A percentile compares a stretch with the other conserved stretches of the same genome.
Conservation (phyloP, 1,140 invertebrate genomes). For the Pogonomyrmex californicus region DNA sequence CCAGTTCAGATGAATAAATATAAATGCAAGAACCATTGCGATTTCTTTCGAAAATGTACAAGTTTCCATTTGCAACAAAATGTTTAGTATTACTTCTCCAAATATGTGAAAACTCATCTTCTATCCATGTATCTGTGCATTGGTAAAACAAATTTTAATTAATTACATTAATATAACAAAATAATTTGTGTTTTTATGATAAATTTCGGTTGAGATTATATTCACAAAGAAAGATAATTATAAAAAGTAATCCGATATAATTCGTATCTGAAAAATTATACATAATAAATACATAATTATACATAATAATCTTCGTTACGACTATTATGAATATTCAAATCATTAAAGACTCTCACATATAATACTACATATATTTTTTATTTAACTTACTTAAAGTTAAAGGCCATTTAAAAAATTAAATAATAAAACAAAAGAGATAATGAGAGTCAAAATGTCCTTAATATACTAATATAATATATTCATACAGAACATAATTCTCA, state of each 20-base stretch:
- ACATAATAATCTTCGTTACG: not conserved
- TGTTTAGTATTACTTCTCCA: constrained; percentile 52
- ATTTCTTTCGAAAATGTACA: constrained; percentile 15
- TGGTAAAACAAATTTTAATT: not conserved
- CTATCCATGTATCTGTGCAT: constrained; percentile 68
- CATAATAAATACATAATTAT: too few relatives aligned
- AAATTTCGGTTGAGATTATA: not conserved
- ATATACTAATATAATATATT: not conserved
- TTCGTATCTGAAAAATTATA: not conserved
- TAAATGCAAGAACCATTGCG: too few relatives aligned
- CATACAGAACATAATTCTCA: too few relatives aligned
- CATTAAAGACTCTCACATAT: not conserved
- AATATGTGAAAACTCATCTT: constrained; percentile 28
- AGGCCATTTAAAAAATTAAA: too few relatives aligned
- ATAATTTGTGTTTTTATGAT: not conserved
- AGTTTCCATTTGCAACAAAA: constrained; percentile 53
- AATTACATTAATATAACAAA: constrained; percentile 3
- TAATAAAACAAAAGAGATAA: not conserved
- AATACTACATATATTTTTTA: too few relatives aligned
- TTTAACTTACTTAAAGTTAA: too few relatives aligned
- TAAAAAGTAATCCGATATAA: too few relatives aligned
- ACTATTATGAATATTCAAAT: too few relatives aligned
- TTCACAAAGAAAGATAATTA: not conserved
- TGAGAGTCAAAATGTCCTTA: not conserved
- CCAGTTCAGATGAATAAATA: too few relatives aligned